Evolutionary conservation across 2,113 vertebrate genomes (phyloP).

Genomic region (Felis chaus): DNA sequence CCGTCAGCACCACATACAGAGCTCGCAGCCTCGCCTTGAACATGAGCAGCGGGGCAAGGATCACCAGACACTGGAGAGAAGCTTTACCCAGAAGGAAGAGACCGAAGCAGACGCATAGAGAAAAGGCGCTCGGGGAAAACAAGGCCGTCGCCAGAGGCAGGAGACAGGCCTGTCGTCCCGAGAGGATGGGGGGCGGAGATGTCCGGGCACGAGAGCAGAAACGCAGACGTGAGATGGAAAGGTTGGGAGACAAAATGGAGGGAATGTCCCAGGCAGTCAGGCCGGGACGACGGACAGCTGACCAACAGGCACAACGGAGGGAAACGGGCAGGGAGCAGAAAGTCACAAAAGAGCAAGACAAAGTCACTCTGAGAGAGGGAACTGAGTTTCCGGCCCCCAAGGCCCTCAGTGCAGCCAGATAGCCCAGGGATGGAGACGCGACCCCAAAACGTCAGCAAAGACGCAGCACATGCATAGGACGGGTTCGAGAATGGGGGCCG

Average conservation of each 20-base stretch:
- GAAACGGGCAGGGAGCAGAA: no score
- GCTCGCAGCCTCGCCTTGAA: background rate
- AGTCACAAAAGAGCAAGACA: background rate
- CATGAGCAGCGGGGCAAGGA: background rate
- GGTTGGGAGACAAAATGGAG: background rate
- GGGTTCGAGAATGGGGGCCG: background rate
- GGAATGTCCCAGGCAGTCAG: background rate
- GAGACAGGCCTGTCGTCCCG: background rate
- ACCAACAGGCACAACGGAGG: background rate
- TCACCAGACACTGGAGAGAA: background rate
- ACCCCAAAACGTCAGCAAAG: background rate
- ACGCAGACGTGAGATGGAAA: background rate
- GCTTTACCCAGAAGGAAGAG: background rate
- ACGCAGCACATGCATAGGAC: background rate
- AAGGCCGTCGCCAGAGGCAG: background rate
- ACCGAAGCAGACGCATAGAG: background rate
- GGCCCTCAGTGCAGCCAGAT: background rate
- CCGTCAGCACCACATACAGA: accelerated
- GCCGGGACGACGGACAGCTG: background rate
- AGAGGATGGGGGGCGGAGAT: no score
- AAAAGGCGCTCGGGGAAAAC: background rate
- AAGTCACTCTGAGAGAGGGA: background rate
- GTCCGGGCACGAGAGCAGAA: accelerated
- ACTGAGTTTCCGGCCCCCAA: background rate
- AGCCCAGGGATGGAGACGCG: background rate